A percentile compares a stretch with the other conserved stretches of the same genome.
phyloP scores from a whole-genome alignment of 35 echinoderm and acorn worm species.

The Nesometra sesokonis region DNA sequence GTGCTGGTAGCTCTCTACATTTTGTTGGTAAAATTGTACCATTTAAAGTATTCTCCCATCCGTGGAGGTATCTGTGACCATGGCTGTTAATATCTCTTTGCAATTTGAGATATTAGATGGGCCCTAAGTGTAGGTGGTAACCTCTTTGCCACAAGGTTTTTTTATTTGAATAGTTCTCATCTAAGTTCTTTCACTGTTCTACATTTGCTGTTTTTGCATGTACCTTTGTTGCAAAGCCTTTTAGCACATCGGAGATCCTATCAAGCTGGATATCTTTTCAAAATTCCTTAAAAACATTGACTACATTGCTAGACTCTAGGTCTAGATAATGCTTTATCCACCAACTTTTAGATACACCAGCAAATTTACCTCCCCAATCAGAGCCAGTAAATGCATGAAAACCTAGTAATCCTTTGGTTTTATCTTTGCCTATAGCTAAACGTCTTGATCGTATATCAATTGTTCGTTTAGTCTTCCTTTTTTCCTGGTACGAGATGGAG shows the following conservation, averaged over 20 bases:
- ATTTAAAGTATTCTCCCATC: conserved; percentile 1
- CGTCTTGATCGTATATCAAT: not conserved
- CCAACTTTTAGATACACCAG: not conserved
- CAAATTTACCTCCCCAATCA: conserved; percentile 39
- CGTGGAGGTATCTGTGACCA: conserved; percentile 3
- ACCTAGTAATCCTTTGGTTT: conserved; percentile 15
- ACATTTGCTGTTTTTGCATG: too few relatives aligned
- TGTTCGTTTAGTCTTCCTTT: not conserved
- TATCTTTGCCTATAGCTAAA: conserved; percentile 1
- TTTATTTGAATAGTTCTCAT: conserved; percentile 14
- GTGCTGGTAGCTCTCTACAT: conserved; percentile 17
- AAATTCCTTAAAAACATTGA: too few relatives aligned
- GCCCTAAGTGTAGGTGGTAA: conserved; percentile 25
- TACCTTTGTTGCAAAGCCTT: too few relatives aligned
- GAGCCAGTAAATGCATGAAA: conserved; percentile 17
- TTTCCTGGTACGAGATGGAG: not conserved
- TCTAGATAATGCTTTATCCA: conserved; percentile 19
- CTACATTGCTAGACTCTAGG: not conserved
- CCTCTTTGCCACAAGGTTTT: conserved; percentile 19
- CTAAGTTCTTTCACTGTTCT: conserved; percentile 30
- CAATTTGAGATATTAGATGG: conserved; percentile 14
- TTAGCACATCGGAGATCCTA: too few relatives aligned
- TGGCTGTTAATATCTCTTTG: conserved; percentile 4
- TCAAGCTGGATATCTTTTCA: too few relatives aligned
- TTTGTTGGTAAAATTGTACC: not conserved